phyloP scores from a whole-genome alignment of 1,140 invertebrate genomes.

The Brachionus paranguensis region DNA sequence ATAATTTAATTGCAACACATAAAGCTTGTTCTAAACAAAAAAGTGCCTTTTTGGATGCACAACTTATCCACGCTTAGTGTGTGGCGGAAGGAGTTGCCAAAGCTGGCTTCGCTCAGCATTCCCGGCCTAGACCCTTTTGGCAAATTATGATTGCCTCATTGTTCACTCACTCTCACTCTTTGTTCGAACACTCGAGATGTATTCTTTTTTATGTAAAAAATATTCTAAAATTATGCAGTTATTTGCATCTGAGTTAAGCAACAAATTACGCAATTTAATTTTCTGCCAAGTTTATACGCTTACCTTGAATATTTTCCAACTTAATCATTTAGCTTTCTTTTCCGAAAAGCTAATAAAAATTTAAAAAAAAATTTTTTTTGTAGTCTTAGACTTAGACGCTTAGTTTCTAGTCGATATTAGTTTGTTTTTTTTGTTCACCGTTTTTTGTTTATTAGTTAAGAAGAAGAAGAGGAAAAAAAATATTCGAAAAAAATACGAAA shows the following conservation, averaged over 20 bases:
- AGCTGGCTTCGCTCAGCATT: not conserved
- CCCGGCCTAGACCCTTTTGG: not conserved
- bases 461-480: not conserved
- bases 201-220: constrained; percentile 17
- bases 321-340: constrained; percentile 26
- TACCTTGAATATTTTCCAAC: not conserved
- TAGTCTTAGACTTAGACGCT: constrained; percentile 40
- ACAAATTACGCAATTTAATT: constrained; percentile 21
- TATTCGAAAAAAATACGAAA: not conserved
- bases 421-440: constrained; percentile 31
- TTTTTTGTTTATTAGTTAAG: constrained; percentile 39
- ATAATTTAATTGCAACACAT: not conserved
- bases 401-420: constrained; percentile 41
- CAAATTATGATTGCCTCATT: constrained; percentile 13
- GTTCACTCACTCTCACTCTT: not conserved
- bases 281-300: not conserved
- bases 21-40: not conserved
- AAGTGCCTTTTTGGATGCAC: not conserved
- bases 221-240: constrained; percentile 13
- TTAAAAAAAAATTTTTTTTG: not conserved
- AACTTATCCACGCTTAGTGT: not conserved
- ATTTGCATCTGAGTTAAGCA: not conserved
- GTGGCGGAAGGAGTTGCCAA: not conserved
- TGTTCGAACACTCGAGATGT: not conserved
- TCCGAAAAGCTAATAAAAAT: not conserved